phyloP scores from a whole-genome alignment of 2,113 vertebrate species.

The Paracanthobrama guichenoti region DNA sequence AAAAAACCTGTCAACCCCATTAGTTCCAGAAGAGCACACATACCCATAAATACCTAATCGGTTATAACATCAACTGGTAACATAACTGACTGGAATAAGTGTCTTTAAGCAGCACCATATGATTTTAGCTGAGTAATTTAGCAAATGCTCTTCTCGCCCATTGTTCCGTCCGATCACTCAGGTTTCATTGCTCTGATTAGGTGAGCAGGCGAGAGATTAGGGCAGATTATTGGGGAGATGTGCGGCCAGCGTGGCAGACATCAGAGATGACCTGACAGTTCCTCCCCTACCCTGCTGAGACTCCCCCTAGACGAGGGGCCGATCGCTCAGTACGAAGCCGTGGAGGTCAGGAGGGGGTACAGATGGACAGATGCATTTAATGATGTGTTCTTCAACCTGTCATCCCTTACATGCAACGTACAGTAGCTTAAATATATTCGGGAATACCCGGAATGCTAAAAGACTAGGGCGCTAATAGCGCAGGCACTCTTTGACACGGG shows the following conservation, averaged over 20 bases:
- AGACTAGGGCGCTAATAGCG: not conserved
- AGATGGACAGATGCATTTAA: slow-evolving; percentile 17
- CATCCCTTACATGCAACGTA: not conserved
- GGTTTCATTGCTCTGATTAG: slow-evolving; percentile 88
- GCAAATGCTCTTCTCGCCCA: slow-evolving; percentile 84
- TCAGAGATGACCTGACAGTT: slow-evolving; percentile 54
- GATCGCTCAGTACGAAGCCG: not conserved
- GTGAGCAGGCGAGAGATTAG: slow-evolving; percentile 85
- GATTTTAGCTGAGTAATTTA: slow-evolving; percentile 86
- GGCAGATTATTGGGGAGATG: slow-evolving; percentile 86
- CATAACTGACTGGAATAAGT: slow-evolving; percentile 82
- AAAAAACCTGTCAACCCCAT: slow-evolving; percentile 13
- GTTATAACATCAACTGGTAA: slow-evolving; percentile 71
- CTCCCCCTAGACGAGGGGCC: not conserved
- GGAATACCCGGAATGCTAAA: not conserved
- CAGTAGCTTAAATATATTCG: not conserved
- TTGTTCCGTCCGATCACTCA: slow-evolving; percentile 79
- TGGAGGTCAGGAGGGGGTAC: slow-evolving; percentile 4
- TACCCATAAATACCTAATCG: slow-evolving; percentile 65
- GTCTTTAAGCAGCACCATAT: slow-evolving; percentile 80
- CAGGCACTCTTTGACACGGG: not conserved
- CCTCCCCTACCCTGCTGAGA: slow-evolving; percentile 10
- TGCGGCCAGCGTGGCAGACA: slow-evolving; percentile 79
- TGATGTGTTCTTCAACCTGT: not conserved
- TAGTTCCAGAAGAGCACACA: slow-evolving; percentile 42